Base-by-base conservation (phyloP, 2,888 invertebrate genomes). In the Calliphora vomitoria region DNA sequence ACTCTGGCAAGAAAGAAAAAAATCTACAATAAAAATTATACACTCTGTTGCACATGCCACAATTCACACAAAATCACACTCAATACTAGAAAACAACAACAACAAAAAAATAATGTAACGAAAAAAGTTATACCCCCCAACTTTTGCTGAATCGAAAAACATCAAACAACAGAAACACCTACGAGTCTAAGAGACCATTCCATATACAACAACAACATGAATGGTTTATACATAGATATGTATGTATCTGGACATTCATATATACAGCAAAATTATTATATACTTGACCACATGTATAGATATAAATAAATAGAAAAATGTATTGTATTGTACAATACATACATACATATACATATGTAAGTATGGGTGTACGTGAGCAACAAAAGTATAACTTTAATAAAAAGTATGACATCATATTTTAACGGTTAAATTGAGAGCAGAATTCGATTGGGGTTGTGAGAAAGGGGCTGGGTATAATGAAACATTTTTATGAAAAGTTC, bases 351-450 rank as follows among this genome's bases (percentile, higher is more conserved):
- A 4, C 4, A 35, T 60, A 31, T 72, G n/a, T 44, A 38, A 41
- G 50, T 35, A 35, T 62, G 13, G 15, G 41, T 66, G 66, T 64
- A 53, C 55, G 58, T 20, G 11, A 35, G 18, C 31, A 72, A 55
- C 38, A 50, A 41, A 69, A 50, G 58, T 83, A 80, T 76, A 83
- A 87, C 58, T 76, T 80, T 87, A 89, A 89, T 89, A 83, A 89
- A 89, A 88, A 89, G 86, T 89, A 91, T 91, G 91, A 91, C 92
- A 91, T 91, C 92, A 91, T 91, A 91, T 91, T 91, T 90, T 88
- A 88, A 84, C 85, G 71, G 79, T 84, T 62, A 80, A 80, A 80
- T 50, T 71, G 80, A 80, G 86, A 80, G 50, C 31, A 62, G 11
- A 64, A 62, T 41, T 72, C 13, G n/a, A 13, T 71, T 64, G 62